phyloP scores from a whole-genome alignment of 92 coral and sea anemone species.

The Epizoanthus ramosus region DNA sequence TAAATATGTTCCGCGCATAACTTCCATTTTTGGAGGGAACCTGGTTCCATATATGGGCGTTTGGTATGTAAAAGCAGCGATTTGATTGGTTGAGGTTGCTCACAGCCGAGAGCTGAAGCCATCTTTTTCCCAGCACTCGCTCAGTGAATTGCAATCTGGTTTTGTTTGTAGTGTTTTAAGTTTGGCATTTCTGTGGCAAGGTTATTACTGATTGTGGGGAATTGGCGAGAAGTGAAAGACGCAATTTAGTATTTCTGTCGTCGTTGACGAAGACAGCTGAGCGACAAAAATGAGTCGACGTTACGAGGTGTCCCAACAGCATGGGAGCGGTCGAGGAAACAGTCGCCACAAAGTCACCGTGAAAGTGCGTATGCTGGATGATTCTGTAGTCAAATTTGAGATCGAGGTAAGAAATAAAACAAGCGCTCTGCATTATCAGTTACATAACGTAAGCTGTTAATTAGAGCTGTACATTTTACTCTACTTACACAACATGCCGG shows the following conservation, averaged over 20 bases:
- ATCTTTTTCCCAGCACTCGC: conserved; percentile 24
- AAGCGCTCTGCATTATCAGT: conserved; percentile 3
- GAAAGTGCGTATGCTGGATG: conserved; percentile 97
- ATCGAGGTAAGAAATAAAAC: conserved; percentile 76
- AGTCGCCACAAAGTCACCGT: conserved; percentile 80
- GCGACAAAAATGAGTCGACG: conserved; percentile 75
- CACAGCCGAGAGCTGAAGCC: conserved; percentile 34
- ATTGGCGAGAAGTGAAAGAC: background rate
- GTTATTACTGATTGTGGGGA: conserved; percentile 28
- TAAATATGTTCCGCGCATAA: conserved; percentile 9
- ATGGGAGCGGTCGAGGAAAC: conserved; percentile 67
- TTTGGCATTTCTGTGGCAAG: conserved; percentile 37
- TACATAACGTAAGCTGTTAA: conserved; percentile 23
- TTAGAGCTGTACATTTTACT: conserved; percentile 31
- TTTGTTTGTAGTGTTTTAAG: conserved; percentile 39
- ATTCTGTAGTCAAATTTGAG: conserved; percentile 97
- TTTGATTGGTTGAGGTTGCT: conserved; percentile 27
- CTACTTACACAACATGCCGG: conserved; percentile 10
- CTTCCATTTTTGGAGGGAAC: conserved; percentile 23
- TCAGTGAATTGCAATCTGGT: conserved; percentile 27
- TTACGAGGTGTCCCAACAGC: conserved; percentile 78
- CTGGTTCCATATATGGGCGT: conserved; percentile 32
- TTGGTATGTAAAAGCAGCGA: conserved; percentile 29
- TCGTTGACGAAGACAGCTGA: conserved; percentile 4
- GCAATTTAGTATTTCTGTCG: background rate